phyloP scores from a whole-genome alignment of 2,888 invertebrate species.

The Drosophila multiciliata region DNA sequence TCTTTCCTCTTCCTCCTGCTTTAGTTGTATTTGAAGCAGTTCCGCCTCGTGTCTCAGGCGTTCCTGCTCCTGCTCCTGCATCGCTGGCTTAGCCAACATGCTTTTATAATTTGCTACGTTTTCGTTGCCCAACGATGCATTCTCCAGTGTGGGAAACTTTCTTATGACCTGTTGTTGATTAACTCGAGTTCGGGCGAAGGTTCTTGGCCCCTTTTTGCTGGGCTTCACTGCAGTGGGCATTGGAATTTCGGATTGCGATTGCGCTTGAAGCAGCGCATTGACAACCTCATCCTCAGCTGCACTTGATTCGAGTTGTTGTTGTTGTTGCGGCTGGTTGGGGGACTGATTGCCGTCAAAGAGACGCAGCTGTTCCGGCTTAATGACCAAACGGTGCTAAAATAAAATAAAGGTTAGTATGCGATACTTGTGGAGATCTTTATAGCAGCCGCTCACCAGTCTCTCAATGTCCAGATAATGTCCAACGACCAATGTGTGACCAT shows the following conservation, averaged over 20 bases:
- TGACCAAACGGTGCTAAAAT: conserved; percentile 7
- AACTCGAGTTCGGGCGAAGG: conserved; percentile 2
- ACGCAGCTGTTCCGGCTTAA: background rate
- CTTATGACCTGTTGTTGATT: background rate
- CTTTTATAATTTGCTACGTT: conserved; percentile 1
- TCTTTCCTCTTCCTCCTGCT: conserved; percentile 9
- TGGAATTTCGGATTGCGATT: background rate
- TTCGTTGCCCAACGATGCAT: background rate
- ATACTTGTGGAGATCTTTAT: background rate
- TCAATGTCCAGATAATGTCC: conserved; percentile 7
- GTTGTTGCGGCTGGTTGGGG: background rate
- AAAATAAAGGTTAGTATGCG: background rate
- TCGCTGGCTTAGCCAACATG: conserved; percentile 5
- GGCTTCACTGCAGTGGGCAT: background rate
- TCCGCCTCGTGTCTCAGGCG: background rate
- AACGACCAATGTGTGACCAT: conserved; percentile 35
- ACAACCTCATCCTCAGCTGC: conserved; percentile 1
- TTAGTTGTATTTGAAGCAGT: conserved; percentile 2
- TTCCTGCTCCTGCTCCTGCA: conserved; percentile 6
- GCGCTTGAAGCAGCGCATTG: background rate
- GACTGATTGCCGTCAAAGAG: background rate
- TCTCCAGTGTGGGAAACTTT: background rate
- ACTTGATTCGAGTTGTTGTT: conserved; percentile 1
- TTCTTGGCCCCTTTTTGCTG: conserved; percentile 7
- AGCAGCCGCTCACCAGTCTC: conserved; percentile 21